phyloP scores from a whole-genome alignment of 2,888 invertebrate genomes.

The Eupithecia centaureata region DNA sequence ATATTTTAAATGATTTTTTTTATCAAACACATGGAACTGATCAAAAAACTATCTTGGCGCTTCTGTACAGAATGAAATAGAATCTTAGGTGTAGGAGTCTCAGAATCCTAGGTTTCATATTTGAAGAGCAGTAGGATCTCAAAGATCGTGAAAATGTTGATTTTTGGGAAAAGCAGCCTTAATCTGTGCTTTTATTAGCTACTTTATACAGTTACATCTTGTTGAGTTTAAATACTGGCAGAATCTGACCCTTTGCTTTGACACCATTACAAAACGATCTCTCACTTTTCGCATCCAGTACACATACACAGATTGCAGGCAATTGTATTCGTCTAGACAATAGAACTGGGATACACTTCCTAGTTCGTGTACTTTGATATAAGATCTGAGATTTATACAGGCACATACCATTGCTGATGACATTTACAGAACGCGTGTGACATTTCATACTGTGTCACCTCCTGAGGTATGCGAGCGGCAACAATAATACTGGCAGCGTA shows the following conservation, averaged over 20 bases:
- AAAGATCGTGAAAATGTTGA: too few species aligned
- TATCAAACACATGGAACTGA: too few species aligned
- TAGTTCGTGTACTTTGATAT: not conserved
- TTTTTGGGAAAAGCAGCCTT: too few species aligned
- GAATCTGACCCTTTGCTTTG: not conserved
- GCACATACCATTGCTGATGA: not conserved
- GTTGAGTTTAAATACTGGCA: not conserved
- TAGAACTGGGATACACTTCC: not conserved
- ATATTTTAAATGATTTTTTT: too few species aligned
- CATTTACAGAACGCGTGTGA: not conserved
- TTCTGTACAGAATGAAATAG: too few species aligned
- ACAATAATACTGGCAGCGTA: not conserved
- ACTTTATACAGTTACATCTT: not conserved
- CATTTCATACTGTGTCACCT: not conserved
- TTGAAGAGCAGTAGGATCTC: too few species aligned
- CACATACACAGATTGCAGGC: not conserved
- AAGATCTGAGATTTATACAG: not conserved
- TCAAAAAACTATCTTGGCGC: too few species aligned
- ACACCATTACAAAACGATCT: not conserved
- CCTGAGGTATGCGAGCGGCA: not conserved
- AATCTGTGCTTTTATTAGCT: not conserved
- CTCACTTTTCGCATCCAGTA: not conserved
- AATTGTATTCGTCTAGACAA: constrained; percentile 1
- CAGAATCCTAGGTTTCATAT: too few species aligned
- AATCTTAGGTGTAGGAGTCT: too few species aligned